Base-by-base conservation (phyloP, 1,140 invertebrate genomes). In the Onthophagus taurus region DNA sequence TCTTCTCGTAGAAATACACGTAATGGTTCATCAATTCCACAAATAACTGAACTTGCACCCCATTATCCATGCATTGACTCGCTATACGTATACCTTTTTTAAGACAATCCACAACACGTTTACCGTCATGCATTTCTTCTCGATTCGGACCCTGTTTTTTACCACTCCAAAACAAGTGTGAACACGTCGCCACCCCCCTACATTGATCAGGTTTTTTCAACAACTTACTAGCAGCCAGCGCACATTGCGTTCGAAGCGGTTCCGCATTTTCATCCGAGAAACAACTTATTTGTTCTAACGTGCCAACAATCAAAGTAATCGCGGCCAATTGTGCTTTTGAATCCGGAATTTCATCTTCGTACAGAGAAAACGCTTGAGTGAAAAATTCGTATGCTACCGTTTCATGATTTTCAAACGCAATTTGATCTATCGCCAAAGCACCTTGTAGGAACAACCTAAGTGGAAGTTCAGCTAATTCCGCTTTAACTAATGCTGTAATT, bases 301-400 rank as follows among this genome's bases (percentile, higher is more conserved):
- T 96, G 26, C 87, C 90, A 47, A 96, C 92, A 21, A 99, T 92
- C 1, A 98, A 70, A 0, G 90, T 93, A 33, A 99, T 93, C 12
- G 93, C 93, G 1, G 92, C 86, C 33, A 98, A 68, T 64, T 99
- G 95, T 19, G 93, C 89, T 64, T 97, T 96, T 34, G 90, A 95
- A 60, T 99, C 96, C 5, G 89, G 91, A 54, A 99, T 96, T 69
- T 99, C 96, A 63, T 99, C 96, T 66, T 99, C 96, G 58, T 98
- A 98, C 36, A 99, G 70, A 0, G 92, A 92, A 66, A 99, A 97
- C 26, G 83, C 83, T 68, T 97, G 94, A 17, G 95, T 96, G 60
- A 98, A 83, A 60, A 96, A 99, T 66, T 99, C 96, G 67, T 99
- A 99, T 0, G 94, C 92, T 0, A 98, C 85, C 26, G 91, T 89